These are phyloP conservation scores for Clepsis dumicolana DNA, from an alignment of 2,888 invertebrate species.

Conservation along the genomic window DNA sequence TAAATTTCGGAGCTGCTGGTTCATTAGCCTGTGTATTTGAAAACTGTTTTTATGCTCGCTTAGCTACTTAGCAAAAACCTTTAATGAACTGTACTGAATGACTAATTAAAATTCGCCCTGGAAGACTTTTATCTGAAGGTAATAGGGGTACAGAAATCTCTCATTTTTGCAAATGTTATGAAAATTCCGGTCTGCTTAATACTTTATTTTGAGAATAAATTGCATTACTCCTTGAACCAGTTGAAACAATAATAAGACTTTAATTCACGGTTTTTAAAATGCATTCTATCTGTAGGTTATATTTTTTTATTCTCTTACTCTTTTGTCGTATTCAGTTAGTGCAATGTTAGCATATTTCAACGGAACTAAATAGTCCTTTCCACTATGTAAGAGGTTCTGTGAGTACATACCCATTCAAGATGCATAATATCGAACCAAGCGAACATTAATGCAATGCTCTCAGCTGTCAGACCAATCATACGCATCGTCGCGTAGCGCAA, in stretches of 20 bases:
- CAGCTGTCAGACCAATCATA: conserved; percentile 26
- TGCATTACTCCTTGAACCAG: neutral
- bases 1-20: neutral
- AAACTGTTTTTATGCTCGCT: conserved; percentile 3
- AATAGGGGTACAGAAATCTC: neutral
- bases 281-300: neutral
- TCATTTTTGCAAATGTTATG: neutral
- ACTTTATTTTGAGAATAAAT: neutral
- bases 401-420: neutral
- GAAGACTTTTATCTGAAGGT: conserved; percentile 15
- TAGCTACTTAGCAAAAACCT: conserved; percentile 1
- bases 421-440: neutral
- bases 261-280: neutral
- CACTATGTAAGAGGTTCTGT: neutral
- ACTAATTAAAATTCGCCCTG: conserved; percentile 26
- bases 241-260: neutral
- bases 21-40: conserved; percentile 3
- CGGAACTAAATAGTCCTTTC: neutral
- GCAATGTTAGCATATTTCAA: neutral
- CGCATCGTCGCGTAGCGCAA: conserved; percentile 34
- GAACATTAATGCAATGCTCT: conserved; percentile 19
- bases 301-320: neutral
- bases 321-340: neutral
- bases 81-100: conserved; percentile 13
- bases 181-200: neutral